These are phyloP conservation scores for Coecobrya sp. DNA, from an alignment of 2,888 invertebrate species.

Conservation along the genomic window DNA sequence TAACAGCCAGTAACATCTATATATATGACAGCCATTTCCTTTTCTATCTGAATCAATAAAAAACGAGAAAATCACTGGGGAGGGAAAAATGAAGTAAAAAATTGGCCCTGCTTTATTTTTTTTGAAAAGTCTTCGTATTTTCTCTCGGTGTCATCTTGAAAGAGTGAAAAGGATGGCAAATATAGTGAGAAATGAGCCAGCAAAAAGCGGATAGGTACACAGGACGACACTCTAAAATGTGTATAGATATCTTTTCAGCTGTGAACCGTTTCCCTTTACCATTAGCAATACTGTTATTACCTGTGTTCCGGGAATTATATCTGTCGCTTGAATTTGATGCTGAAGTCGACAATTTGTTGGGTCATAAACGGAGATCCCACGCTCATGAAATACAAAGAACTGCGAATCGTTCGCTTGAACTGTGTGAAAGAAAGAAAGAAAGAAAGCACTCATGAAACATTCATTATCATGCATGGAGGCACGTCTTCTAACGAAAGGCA, in stretches of 20 bases:
- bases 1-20: conserved; percentile 22
- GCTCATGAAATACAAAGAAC: conserved; percentile 93
- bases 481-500: neutral
- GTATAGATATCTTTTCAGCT: neutral
- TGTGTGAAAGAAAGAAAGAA: conserved; percentile 34
- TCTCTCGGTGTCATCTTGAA: conserved; percentile 13
- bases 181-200: conserved; percentile 61
- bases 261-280: conserved; percentile 53
- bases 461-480: conserved; percentile 27
- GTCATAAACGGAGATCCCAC: conserved; percentile 92
- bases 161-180: conserved; percentile 45
- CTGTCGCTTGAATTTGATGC: conserved; percentile 92
- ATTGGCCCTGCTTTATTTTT: conserved; percentile 53
- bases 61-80: conserved; percentile 64
- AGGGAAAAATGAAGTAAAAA: conserved; percentile 55
- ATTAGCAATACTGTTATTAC: conserved; percentile 87
- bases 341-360: conserved; percentile 91
- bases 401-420: conserved; percentile 89
- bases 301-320: conserved; percentile 92
- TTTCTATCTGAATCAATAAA: conserved; percentile 73
- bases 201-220: neutral
- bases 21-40: conserved; percentile 64
- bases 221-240: neutral
- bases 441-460: neutral
- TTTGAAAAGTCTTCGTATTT: neutral